phyloP scores from a whole-genome alignment of 2,113 vertebrate genomes.

The Cettia cetti region DNA sequence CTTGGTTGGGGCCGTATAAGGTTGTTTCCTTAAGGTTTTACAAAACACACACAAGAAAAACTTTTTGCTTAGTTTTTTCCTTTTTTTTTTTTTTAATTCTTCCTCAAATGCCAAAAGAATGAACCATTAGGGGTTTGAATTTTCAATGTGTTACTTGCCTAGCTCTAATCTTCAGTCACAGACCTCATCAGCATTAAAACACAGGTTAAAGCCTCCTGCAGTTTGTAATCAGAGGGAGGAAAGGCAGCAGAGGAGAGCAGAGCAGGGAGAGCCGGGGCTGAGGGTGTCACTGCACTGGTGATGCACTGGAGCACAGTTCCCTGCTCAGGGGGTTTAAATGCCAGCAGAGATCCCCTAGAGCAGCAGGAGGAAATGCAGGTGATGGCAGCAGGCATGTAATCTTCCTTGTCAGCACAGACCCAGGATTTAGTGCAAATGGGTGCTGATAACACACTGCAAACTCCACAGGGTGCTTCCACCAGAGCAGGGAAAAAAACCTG shows the following conservation, averaged over 20 bases:
- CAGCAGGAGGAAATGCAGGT: neutral
- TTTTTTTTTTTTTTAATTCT: neutral
- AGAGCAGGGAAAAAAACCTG: neutral
- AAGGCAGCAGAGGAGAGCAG: neutral
- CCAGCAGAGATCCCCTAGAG: neutral
- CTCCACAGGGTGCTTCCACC: neutral
- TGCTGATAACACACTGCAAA: neutral
- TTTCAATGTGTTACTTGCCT: neutral
- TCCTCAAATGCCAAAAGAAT: neutral
- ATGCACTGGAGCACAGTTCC: neutral
- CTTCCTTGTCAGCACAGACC: neutral
- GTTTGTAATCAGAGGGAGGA: neutral
- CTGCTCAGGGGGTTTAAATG: neutral
- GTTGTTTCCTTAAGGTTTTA: neutral
- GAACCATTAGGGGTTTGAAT: neutral
- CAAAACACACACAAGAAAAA: neutral
- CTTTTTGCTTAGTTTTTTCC: neutral
- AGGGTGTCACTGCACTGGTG: fast-evolving
- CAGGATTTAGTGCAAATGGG: neutral
- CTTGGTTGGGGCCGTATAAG: neutral
- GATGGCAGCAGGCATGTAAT: neutral
- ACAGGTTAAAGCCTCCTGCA: neutral
- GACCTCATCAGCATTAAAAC: neutral
- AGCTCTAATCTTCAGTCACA: neutral
- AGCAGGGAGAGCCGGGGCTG: neutral